These are phyloP conservation scores for Planiliza haematocheilus DNA, from an alignment of 2,113 vertebrate genomes.

Conservation along the genomic window DNA sequence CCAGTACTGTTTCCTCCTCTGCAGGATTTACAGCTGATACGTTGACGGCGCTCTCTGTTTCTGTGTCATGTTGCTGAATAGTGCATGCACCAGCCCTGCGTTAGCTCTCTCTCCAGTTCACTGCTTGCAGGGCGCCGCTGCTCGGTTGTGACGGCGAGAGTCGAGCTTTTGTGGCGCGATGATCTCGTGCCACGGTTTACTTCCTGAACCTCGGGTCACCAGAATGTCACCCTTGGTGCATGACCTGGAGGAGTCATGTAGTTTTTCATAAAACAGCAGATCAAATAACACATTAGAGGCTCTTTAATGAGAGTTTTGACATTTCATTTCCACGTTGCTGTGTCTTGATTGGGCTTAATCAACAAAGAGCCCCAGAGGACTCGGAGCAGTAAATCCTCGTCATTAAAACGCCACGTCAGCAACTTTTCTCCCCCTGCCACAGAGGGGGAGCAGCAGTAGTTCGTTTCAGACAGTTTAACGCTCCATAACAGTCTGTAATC, in stretches of 20 bases:
- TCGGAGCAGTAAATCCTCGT: background rate
- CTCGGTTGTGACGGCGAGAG: constrained; percentile 54
- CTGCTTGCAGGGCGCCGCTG: too few relatives aligned
- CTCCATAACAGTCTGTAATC: constrained; percentile 7
- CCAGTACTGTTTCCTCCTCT: background rate
- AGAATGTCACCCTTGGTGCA: too few relatives aligned
- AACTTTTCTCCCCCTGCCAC: constrained; percentile 10
- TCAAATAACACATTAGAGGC: constrained; percentile 45
- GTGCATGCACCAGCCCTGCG: too few relatives aligned
- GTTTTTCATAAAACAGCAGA: too few relatives aligned
- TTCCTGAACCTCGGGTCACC: constrained; percentile 22
- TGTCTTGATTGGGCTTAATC: constrained; percentile 34
- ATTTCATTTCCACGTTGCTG: constrained; percentile 19
- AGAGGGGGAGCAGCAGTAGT: constrained; percentile 5
- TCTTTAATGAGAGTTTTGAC: too few relatives aligned
- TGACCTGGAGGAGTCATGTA: too few relatives aligned
- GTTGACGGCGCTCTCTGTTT: background rate
- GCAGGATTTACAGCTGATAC: constrained; percentile 4
- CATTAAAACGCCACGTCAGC: constrained; percentile 20
- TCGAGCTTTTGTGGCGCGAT: constrained; percentile 21
- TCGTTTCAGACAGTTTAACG: constrained; percentile 6
- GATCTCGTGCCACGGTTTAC: constrained; percentile 51
- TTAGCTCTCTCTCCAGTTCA: too few relatives aligned
- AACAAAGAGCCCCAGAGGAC: constrained; percentile 5
- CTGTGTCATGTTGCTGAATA: too few relatives aligned